Conservation (phyloP, 2,113 vertebrate genomes). For the Anoura caudifer region DNA sequence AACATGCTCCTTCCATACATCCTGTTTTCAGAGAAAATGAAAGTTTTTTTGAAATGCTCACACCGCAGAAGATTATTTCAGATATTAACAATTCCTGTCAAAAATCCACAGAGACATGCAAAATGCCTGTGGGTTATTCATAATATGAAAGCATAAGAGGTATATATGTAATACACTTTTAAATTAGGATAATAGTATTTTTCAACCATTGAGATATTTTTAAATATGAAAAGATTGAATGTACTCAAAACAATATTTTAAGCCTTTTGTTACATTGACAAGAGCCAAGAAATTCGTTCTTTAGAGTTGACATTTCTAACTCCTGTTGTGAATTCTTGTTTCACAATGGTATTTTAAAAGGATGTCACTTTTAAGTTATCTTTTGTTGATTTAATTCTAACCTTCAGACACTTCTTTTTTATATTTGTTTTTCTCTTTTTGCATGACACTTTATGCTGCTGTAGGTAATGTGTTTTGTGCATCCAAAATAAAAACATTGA, state of each 20-base stretch:
- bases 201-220: slow-evolving; percentile 56
- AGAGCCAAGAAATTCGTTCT: slow-evolving; percentile 68
- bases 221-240: slow-evolving; percentile 67
- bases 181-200: slow-evolving; percentile 56
- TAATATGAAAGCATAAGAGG: slow-evolving; percentile 45
- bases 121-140: slow-evolving; percentile 43
- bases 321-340: slow-evolving; percentile 58
- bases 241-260: slow-evolving; percentile 63
- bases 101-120: slow-evolving; percentile 29
- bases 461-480: not conserved
- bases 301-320: slow-evolving; percentile 39
- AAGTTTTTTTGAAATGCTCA: not conserved
- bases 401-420: slow-evolving; percentile 38
- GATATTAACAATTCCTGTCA: slow-evolving; percentile 53
- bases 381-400: slow-evolving; percentile 61
- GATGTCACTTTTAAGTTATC: slow-evolving; percentile 57
- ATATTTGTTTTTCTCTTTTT: slow-evolving; percentile 38
- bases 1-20: not conserved
- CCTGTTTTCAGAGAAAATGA: not conserved
- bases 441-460: not conserved
- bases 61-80: slow-evolving; percentile 36
- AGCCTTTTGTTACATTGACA: slow-evolving; percentile 67
- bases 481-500: not conserved
- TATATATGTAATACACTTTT: slow-evolving; percentile 29
- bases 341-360: slow-evolving; percentile 52